Percentiles rank a stretch among this genome's conserved stretches.
These are phyloP conservation scores for Protomyctophum bolini DNA, from an alignment of 2,113 vertebrate genomes.

Conservation along the genomic window DNA sequence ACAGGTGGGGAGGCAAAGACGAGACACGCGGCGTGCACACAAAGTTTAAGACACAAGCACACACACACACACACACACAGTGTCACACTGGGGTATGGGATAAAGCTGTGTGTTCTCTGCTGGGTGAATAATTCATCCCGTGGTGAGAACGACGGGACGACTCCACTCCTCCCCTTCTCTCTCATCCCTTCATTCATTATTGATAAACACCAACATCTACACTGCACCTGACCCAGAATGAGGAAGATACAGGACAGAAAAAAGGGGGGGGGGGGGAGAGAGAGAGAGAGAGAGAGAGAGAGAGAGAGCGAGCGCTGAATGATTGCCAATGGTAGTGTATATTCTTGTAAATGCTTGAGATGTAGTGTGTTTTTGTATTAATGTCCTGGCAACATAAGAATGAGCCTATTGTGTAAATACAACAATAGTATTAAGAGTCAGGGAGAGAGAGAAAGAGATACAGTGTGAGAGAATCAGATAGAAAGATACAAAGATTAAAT, in stretches of 20 bases:
- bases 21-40: background rate
- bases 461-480: too few species aligned
- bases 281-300: background rate
- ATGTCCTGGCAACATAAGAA: too few species aligned
- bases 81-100: background rate
- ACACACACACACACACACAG: conserved; percentile 3
- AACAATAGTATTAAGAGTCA: too few species aligned
- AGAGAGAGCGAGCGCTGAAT: background rate
- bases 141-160: conserved; percentile 57
- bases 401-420: too few species aligned
- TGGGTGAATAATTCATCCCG: conserved; percentile 74
- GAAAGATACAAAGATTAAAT: too few species aligned
- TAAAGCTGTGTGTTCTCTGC: conserved; percentile 44
- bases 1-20: too few species aligned
- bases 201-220: conserved; percentile 78
- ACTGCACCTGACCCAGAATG: conserved; percentile 68
- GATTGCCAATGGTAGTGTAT: too few species aligned
- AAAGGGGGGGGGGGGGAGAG: background rate
- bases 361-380: too few species aligned
- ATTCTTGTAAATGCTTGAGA: too few species aligned
- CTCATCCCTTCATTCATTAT: conserved; percentile 78
- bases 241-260: background rate
- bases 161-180: conserved; percentile 59
- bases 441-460: too few species aligned
- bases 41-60: background rate